A percentile compares a stretch with the other conserved stretches of the same genome.
These are phyloP conservation scores for Cryptophagus acutangulus DNA, from an alignment of 2,888 invertebrate species.

Conservation along the genomic window DNA sequence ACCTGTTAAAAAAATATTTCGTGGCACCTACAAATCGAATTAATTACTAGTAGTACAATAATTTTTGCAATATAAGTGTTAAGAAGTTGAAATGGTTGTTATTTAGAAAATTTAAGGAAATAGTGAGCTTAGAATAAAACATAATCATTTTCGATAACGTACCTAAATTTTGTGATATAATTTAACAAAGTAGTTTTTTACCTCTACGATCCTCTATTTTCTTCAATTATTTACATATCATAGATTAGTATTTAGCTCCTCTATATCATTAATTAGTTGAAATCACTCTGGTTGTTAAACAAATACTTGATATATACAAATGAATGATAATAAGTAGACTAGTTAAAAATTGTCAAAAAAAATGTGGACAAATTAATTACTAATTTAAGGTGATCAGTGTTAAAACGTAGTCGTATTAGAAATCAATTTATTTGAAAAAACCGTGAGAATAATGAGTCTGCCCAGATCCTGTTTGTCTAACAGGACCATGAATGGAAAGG, in stretches of 20 bases:
- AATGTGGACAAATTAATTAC: slow-evolving; percentile 12
- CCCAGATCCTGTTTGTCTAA: slow-evolving; percentile 38
- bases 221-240: too few species aligned
- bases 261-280: too few species aligned
- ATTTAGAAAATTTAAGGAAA: slow-evolving; percentile 14
- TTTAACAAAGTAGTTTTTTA: slow-evolving; percentile 11
- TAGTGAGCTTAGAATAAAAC: slow-evolving; percentile 19
- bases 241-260: too few species aligned
- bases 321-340: slow-evolving; percentile 30
- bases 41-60: background rate
- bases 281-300: too few species aligned
- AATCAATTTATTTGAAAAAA: slow-evolving; percentile 7
- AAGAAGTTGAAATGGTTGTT: slow-evolving; percentile 14
- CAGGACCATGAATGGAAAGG: slow-evolving; percentile 40
- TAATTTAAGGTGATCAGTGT: slow-evolving; percentile 23
- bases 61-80: background rate
- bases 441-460: slow-evolving; percentile 33
- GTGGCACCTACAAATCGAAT: too few species aligned
- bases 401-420: slow-evolving; percentile 13
- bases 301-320: slow-evolving; percentile 23
- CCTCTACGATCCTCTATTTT: background rate
- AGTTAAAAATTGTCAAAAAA: slow-evolving; percentile 17
- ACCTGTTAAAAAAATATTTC: slow-evolving; percentile 6
- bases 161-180: slow-evolving; percentile 36
- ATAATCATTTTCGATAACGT: slow-evolving; percentile 22